Percentiles rank a stretch among this genome's conserved stretches.
Evolutionary conservation across 1,140 invertebrate species (phyloP).

Genomic region (Diploscapter pachys): DNA sequence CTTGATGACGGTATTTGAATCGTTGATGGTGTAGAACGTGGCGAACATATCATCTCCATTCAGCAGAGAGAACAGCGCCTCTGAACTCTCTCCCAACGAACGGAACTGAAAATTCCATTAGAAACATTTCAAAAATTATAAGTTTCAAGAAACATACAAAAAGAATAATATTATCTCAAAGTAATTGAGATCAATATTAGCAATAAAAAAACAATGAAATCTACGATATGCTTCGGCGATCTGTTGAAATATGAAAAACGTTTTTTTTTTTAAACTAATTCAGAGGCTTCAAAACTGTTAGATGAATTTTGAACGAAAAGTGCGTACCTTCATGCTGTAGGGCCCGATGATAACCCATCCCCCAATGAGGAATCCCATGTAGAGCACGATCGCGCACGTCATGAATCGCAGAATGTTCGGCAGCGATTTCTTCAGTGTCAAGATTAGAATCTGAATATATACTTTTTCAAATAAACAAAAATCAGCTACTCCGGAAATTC

Average conservation of each 20-base stretch:
- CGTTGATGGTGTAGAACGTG: conserved; percentile 87
- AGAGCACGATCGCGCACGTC: conserved; percentile 79
- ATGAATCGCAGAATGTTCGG: conserved; percentile 89
- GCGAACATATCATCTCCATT: conserved; percentile 97
- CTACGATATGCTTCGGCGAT: too few relatives aligned
- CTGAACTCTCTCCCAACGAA: conserved; percentile 61
- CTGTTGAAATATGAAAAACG: too few relatives aligned
- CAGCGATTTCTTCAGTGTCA: conserved; percentile 85
- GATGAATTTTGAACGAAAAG: neutral
- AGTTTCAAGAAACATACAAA: too few relatives aligned
- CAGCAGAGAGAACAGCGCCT: conserved; percentile 77
- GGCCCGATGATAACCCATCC: conserved; percentile 96
- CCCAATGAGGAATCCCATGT: conserved; percentile 92
- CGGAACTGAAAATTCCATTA: conserved; percentile 59
- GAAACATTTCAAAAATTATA: too few relatives aligned
- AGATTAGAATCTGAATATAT: conserved; percentile 73
- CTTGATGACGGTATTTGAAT: conserved; percentile 68
- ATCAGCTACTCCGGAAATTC: too few relatives aligned
- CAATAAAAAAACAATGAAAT: too few relatives aligned
- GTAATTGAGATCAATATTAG: too few relatives aligned
- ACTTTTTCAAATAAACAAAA: neutral
- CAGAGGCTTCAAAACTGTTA: too few relatives aligned
- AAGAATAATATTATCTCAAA: too few relatives aligned
- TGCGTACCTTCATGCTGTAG: conserved; percentile 82
- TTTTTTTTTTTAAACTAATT: too few relatives aligned